phyloP scores from a whole-genome alignment of 92 coral and sea anemone genomes.

The Bergia puertoricense region DNA sequence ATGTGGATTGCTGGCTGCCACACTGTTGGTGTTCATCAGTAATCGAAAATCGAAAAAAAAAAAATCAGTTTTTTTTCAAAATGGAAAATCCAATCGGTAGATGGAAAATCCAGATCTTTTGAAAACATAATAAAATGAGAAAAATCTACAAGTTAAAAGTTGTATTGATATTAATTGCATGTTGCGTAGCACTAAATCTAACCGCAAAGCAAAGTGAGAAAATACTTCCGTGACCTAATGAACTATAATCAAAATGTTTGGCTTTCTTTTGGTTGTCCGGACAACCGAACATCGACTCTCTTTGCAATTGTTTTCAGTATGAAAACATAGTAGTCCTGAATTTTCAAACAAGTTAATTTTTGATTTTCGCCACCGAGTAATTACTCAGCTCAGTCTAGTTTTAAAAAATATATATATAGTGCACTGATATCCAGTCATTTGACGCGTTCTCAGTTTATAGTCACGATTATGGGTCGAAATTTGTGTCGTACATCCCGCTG shows the following conservation, averaged over 20 bases:
- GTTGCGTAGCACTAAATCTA: background rate
- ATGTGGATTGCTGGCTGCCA: background rate
- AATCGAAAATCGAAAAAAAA: background rate
- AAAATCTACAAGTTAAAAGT: background rate
- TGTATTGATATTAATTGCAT: background rate
- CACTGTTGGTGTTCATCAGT: background rate
- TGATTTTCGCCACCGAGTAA: background rate
- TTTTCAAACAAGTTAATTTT: background rate
- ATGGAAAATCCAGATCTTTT: background rate
- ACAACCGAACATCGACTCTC: constrained; percentile 4
- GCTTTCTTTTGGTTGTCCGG: constrained; percentile 25
- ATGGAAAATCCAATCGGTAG: background rate
- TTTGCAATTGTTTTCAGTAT: background rate
- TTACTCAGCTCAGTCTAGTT: background rate
- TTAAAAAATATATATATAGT: too few species aligned
- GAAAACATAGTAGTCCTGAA: background rate
- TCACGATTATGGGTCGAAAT: background rate
- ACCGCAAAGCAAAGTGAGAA: background rate
- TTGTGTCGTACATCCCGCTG: too few species aligned
- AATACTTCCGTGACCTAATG: constrained; percentile 8
- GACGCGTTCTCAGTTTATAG: background rate
- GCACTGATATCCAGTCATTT: background rate
- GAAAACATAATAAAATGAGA: background rate
- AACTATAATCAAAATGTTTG: constrained; percentile 11
- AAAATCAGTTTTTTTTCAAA: background rate